Base-by-base conservation (phyloP, 2,797 vertebrate genomes). In the Danio tinwini region DNA sequence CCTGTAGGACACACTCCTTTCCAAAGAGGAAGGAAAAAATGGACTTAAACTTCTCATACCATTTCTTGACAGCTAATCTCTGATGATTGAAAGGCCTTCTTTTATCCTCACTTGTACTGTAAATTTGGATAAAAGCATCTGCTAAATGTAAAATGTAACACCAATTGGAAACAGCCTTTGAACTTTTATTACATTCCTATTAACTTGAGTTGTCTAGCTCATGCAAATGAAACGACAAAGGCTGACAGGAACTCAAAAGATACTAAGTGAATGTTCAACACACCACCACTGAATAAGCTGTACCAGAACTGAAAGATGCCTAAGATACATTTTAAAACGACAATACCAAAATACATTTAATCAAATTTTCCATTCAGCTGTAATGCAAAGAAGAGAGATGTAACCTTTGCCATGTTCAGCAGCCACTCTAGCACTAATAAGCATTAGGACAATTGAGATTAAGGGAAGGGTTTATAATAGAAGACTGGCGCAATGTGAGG, bases 401-500 rank as follows among this genome's bases (percentile, higher is more conserved):
- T 14, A 59, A 19, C 42, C 21, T 40, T 44, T 16, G 10, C 49
- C 0, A 11, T 16, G 73, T 58, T 63, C 12, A 69, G 39, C 29
- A 58, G 13, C n/a, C 21, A 78, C 55, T 42, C 21, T 7, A 59
- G 47, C 29, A 16, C 53, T 47, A 67, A 67, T 45, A 67, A 76
- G 62, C 40, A 58, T 47, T 58, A 37, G 56, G 71, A 74, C 71
- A 74, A 62, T 9, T 49, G 44, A 74, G 56, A 29, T 21, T 47
- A 17, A 4, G 5, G 65, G 0, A 68, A 50, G 37, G 65, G 19
- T 62, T 19, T 29, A 16, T 64, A 79, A 64, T 65, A 68, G 21
- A 21, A 53, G 80, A 59, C 42, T 47, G 19, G 16, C 3, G 17
- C 17, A 72, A 49, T 70, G 64, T 37, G 47, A 53, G 59, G 55